Conservation (phyloP, 2,888 invertebrate species). For the Ophioninae sp. region DNA sequence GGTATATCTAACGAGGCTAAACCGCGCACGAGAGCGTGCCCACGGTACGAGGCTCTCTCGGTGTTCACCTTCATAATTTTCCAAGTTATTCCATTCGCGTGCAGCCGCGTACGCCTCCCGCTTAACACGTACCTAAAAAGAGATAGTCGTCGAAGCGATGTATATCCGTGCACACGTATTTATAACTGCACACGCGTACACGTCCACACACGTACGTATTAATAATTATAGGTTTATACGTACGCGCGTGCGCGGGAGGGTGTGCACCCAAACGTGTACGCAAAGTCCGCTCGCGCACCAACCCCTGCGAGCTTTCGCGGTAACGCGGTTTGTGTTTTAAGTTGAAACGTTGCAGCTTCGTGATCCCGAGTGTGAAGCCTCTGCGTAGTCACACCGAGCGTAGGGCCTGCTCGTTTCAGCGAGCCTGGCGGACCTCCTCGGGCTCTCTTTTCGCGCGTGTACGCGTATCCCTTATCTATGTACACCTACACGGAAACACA, state of each 20-base stretch:
- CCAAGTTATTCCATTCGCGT: slow-evolving; percentile 80
- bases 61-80: slow-evolving; percentile 77
- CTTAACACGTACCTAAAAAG: slow-evolving; percentile 71
- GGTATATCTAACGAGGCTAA: slow-evolving; percentile 79
- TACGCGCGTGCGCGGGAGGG: no score
- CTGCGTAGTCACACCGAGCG: neutral
- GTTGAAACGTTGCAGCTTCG: slow-evolving; percentile 68
- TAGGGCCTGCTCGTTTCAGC: slow-evolving; percentile 37
- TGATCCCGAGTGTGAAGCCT: slow-evolving; percentile 60
- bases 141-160: slow-evolving; percentile 62
- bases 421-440: slow-evolving; percentile 17
- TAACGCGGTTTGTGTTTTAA: slow-evolving; percentile 64
- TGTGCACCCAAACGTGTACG: neutral
- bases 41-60: slow-evolving; percentile 33
- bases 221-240: no score
- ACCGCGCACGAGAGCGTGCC: slow-evolving; percentile 77
- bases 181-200: neutral
- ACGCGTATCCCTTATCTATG: neutral
- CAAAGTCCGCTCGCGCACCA: slow-evolving; percentile 27
- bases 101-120: slow-evolving; percentile 67
- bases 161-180: slow-evolving; percentile 3
- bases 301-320: slow-evolving; percentile 51
- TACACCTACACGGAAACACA: neutral
- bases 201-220: neutral
- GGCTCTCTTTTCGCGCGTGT: slow-evolving; percentile 21